A percentile compares a stretch with the other conserved stretches of the same genome.
Conservation (phyloP, 2,797 vertebrate genomes). For the Brachyalestes nurse region DNA sequence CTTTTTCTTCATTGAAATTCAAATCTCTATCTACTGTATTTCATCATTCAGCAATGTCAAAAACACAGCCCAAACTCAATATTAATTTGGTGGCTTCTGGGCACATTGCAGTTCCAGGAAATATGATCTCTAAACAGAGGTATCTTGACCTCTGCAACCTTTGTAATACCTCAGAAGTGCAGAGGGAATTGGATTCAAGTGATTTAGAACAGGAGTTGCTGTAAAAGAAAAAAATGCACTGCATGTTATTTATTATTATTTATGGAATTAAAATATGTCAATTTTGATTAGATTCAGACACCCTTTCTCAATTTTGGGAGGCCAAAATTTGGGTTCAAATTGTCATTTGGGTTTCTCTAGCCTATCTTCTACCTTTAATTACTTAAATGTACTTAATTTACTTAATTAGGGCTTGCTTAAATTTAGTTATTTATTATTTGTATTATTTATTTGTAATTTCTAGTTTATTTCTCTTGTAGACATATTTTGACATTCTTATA, state of each 20-base stretch:
- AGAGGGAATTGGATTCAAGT: background rate
- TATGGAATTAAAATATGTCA: background rate
- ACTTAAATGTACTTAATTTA: too few species aligned
- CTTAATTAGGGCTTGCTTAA: too few species aligned
- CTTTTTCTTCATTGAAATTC: slow-evolving; percentile 77
- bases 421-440: too few species aligned
- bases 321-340: background rate
- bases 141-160: background rate
- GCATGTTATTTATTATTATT: too few species aligned
- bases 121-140: background rate
- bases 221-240: too few species aligned
- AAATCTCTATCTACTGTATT: slow-evolving; percentile 57
- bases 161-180: background rate
- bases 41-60: slow-evolving; percentile 35
- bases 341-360: background rate
- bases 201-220: background rate
- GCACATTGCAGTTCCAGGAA: slow-evolving; percentile 13
- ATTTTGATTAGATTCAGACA: background rate
- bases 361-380: too few species aligned
- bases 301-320: background rate
- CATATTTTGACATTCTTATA: too few species aligned
- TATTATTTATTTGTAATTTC: too few species aligned
- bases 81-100: background rate
- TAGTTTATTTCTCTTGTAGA: too few species aligned
- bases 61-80: slow-evolving; percentile 23